These are phyloP conservation scores for Oncorhynchus gorbuscha DNA, from an alignment of 2,113 vertebrate genomes.

Conservation along the genomic window DNA sequence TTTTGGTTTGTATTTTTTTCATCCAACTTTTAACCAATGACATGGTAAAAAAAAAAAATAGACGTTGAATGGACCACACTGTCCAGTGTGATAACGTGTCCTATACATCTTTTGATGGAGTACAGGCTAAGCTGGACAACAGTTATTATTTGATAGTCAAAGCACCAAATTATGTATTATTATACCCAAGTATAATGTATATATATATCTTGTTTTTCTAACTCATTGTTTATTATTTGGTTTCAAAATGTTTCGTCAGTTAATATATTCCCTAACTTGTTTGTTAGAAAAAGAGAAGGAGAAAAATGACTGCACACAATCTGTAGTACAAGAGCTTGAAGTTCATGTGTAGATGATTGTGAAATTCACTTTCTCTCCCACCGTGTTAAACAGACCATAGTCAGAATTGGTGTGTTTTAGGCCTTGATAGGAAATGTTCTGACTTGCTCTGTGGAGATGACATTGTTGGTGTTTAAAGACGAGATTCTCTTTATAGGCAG, in stretches of 20 bases:
- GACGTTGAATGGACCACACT: no score
- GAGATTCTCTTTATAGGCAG: slow-evolving; percentile 52
- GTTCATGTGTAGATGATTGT: slow-evolving; percentile 35
- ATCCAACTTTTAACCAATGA: no score
- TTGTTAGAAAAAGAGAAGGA: slow-evolving; percentile 21
- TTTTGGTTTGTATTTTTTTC: not conserved
- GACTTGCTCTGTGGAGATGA: slow-evolving; percentile 65
- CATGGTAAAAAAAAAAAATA: no score
- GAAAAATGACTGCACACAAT: slow-evolving; percentile 37
- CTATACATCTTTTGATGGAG: slow-evolving; percentile 4
- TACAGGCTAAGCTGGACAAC: slow-evolving; percentile 55
- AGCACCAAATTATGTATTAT: slow-evolving; percentile 45
- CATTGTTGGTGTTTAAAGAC: slow-evolving; percentile 53
- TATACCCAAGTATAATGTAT: slow-evolving; percentile 38
- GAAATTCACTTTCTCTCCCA: slow-evolving; percentile 32
- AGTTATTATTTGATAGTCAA: slow-evolving; percentile 23
- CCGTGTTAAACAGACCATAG: slow-evolving; percentile 48
- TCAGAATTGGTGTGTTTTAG: slow-evolving; percentile 49
- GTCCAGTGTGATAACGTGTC: not conserved
- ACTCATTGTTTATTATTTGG: slow-evolving; percentile 51
- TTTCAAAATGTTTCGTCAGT: slow-evolving; percentile 58
- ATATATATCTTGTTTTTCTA: slow-evolving; percentile 48
- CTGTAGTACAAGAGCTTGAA: slow-evolving; percentile 56
- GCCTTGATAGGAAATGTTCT: slow-evolving; percentile 34
- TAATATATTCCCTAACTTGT: slow-evolving; percentile 59